Percentiles rank a stretch among this genome's conserved stretches.
These are phyloP conservation scores for Speoplatyrhinus poulsoni DNA, from an alignment of 2,113 vertebrate genomes.

Conservation along the genomic window DNA sequence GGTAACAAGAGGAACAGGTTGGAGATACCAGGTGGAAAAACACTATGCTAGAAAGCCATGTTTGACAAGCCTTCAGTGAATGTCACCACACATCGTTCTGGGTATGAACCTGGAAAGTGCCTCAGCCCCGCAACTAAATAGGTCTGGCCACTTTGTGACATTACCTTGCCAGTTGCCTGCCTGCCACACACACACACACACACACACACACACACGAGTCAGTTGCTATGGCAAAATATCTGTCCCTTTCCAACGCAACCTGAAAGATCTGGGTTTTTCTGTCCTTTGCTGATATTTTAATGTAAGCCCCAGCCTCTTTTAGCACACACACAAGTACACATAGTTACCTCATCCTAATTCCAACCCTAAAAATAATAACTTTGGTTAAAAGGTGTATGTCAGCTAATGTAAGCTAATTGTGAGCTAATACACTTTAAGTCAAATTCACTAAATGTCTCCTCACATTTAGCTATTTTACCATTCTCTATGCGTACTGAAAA, in stretches of 20 bases:
- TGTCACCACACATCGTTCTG: neutral
- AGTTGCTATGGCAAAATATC: conserved; percentile 32
- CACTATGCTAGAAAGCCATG: neutral
- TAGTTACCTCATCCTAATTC: too few relatives aligned
- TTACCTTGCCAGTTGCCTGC: neutral
- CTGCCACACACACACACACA: too few relatives aligned
- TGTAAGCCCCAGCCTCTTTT: too few relatives aligned
- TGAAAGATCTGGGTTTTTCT: neutral
- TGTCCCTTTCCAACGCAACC: conserved; percentile 3
- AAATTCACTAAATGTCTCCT: too few relatives aligned
- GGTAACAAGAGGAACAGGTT: neutral
- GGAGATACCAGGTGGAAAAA: neutral
- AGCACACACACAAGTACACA: too few relatives aligned
- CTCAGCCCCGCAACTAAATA: neutral
- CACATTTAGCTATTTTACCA: too few relatives aligned
- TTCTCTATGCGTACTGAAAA: too few relatives aligned
- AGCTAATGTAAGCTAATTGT: too few relatives aligned
- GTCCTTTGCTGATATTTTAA: too few relatives aligned
- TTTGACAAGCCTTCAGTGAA: conserved; percentile 6
- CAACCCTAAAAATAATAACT: too few relatives aligned
- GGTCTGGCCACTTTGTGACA: neutral
- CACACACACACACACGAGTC: neutral
- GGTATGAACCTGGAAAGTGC: neutral
- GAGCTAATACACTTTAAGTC: too few relatives aligned
- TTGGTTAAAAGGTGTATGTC: too few relatives aligned